These are phyloP conservation scores for Lasioglossum oenotherae DNA, from an alignment of 2,888 invertebrate species.

Conservation along the genomic window DNA sequence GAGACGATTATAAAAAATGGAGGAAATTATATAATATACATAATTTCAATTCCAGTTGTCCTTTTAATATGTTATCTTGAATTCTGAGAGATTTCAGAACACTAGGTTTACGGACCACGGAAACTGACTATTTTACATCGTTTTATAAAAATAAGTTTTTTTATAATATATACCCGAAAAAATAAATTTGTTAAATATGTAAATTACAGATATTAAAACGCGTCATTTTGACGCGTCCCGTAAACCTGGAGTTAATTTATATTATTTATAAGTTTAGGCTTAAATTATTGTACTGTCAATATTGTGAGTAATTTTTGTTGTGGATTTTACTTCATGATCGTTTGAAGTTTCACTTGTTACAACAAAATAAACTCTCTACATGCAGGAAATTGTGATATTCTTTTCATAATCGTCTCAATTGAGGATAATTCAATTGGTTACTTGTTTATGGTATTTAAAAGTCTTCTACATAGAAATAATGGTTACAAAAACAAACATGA, in stretches of 20 bases:
- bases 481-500: neutral
- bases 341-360: conserved; percentile 22
- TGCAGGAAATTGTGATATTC: neutral
- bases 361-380: neutral
- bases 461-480: neutral
- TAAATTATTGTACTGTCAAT: neutral
- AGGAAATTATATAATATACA: neutral
- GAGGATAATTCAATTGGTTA: neutral
- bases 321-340: neutral
- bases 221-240: neutral
- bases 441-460: neutral
- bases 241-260: neutral
- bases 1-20: neutral
- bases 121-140: neutral
- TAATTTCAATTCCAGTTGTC: neutral
- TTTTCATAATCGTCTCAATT: conserved; percentile 12
- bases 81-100: conserved; percentile 1
- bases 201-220: neutral
- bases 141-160: neutral
- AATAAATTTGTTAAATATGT: neutral
- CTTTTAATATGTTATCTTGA: neutral
- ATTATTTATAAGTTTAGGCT: conserved; percentile 11
- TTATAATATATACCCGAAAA: neutral
- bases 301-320: conserved; percentile 1
- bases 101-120: neutral